Evolutionary conservation across 2,797 vertebrate genomes (phyloP).

Genomic region (Remorina albescens): DNA sequence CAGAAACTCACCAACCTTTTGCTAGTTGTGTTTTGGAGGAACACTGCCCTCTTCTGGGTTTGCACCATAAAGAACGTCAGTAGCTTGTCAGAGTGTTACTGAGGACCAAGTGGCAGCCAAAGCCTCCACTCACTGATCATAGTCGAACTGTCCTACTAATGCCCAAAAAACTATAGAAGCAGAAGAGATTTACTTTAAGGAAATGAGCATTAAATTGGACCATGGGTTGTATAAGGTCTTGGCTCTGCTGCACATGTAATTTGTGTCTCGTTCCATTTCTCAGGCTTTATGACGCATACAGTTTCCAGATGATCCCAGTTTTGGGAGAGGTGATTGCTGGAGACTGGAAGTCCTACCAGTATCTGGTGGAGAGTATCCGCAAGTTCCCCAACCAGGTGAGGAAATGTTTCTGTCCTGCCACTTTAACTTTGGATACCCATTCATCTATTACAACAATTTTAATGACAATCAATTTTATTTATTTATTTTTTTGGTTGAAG

Average conservation of each 20-base stretch:
- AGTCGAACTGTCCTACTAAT: too few relatives aligned
- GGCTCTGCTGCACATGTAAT: neutral
- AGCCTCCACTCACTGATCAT: neutral
- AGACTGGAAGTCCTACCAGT: conserved; percentile 98
- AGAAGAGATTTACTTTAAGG: too few relatives aligned
- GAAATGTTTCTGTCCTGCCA: neutral
- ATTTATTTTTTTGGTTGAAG: neutral
- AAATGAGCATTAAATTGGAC: neutral
- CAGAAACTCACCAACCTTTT: neutral
- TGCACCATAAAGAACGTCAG: neutral
- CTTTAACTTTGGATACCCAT: neutral
- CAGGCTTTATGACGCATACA: conserved; percentile 95
- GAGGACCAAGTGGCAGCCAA: too few relatives aligned
- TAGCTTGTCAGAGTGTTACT: neutral
- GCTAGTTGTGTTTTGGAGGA: neutral
- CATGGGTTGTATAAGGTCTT: neutral
- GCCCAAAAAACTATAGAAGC: too few relatives aligned
- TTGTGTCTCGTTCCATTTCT: conserved; percentile 3
- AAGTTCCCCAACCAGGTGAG: conserved; percentile 94
- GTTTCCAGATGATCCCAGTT: conserved; percentile 97
- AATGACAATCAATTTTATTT: neutral
- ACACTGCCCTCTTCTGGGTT: conserved; percentile 48
- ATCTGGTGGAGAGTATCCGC: conserved; percentile 96
- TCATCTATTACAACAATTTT: neutral
- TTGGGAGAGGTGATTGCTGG: conserved; percentile 95